Conservation (phyloP, 1,140 invertebrate species). For the Neotoxoptera formosana region DNA sequence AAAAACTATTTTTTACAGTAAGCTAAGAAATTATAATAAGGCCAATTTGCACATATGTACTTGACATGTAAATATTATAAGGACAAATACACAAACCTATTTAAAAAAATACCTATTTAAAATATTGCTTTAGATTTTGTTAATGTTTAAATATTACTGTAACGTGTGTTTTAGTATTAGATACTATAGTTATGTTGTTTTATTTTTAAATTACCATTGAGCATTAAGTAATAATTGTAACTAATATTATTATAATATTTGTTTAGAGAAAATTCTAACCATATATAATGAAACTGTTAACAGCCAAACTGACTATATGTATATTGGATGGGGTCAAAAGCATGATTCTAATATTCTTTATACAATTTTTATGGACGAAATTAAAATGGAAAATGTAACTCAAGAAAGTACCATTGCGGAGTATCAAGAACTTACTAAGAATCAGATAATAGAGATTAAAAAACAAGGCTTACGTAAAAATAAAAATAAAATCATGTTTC, state of each 20-base stretch:
- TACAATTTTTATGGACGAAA: neutral
- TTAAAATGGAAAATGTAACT: neutral
- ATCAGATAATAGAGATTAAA: neutral
- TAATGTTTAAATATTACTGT: neutral
- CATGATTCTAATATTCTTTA: neutral
- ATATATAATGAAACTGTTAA: neutral
- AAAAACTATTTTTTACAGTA: no score
- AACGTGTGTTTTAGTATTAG: neutral
- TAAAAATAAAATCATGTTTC: neutral
- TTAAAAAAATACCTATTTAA: no score
- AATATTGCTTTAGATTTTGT: neutral
- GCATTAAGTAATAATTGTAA: neutral
- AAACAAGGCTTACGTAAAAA: neutral
- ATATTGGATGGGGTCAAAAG: slow-evolving; percentile 39
- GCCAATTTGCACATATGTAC: no score
- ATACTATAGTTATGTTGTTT: neutral
- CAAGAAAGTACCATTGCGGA: neutral
- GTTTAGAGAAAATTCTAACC: neutral
- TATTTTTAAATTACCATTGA: neutral
- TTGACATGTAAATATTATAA: no score
- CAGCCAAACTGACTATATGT: slow-evolving; percentile 26
- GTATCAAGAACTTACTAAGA: neutral
- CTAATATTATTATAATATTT: neutral
- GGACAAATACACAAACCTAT: neutral
- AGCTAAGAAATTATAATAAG: no score